Conservation (phyloP, 1,140 invertebrate genomes). For the Pantala flavescens region DNA sequence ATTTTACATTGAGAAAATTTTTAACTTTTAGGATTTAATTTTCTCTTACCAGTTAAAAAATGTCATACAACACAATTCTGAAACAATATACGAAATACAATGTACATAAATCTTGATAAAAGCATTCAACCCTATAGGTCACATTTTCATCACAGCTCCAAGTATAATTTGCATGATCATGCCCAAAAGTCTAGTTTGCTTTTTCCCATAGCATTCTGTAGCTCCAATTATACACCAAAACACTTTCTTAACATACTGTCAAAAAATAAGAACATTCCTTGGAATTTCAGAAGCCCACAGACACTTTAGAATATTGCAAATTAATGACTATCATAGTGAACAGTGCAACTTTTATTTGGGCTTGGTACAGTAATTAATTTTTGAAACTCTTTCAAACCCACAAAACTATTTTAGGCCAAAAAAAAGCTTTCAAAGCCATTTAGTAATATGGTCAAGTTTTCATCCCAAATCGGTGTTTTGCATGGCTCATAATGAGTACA, state of each 20-base stretch:
- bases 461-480: not conserved
- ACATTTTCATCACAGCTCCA: slow-evolving; percentile 9
- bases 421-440: slow-evolving; percentile 1
- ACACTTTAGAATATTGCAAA: slow-evolving; percentile 10
- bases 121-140: slow-evolving; percentile 4
- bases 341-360: not conserved
- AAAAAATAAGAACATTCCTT: slow-evolving; percentile 10
- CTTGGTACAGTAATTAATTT: not conserved
- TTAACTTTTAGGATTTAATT: slow-evolving; percentile 11
- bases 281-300: slow-evolving; percentile 6
- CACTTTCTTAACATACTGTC: slow-evolving; percentile 1
- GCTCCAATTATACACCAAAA: not conserved
- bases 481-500: slow-evolving; percentile 9
- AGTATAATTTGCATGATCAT: slow-evolving; percentile 3
- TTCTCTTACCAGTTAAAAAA: slow-evolving; percentile 10
- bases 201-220: not conserved
- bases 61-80: slow-evolving; percentile 7
- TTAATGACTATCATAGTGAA: slow-evolving; percentile 5
- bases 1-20: not conserved
- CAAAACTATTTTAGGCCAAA: not conserved
- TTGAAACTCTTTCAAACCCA: not conserved
- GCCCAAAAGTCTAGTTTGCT: not conserved
- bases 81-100: slow-evolving; percentile 11
- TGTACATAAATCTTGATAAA: not conserved
- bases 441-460: slow-evolving; percentile 10